A percentile compares a stretch with the other conserved stretches of the same genome.
These are phyloP conservation scores for Percina caprodes DNA, from an alignment of 2,113 vertebrate genomes.

Conservation along the genomic window DNA sequence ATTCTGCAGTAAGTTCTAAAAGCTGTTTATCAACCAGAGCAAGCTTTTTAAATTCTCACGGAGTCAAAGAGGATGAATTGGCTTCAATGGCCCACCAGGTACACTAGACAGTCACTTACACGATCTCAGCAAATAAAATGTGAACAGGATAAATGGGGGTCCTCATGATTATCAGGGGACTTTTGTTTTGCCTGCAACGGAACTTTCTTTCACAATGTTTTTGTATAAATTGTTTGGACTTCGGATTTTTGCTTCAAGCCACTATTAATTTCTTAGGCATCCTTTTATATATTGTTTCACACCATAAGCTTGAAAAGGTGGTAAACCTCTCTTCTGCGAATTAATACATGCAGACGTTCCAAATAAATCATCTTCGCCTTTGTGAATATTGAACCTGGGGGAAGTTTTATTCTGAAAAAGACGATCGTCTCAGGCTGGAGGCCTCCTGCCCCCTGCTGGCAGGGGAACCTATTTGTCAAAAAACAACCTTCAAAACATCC, in stretches of 20 bases:
- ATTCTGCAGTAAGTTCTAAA: neutral
- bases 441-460: slow-evolving; percentile 74
- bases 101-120: neutral
- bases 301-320: neutral
- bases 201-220: slow-evolving; percentile 6
- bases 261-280: neutral
- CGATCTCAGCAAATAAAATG: slow-evolving; percentile 36
- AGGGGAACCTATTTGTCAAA: neutral
- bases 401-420: slow-evolving; percentile 1
- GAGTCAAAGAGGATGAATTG: slow-evolving; percentile 23
- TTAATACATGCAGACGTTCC: neutral
- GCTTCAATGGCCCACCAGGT: neutral
- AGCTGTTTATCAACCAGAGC: neutral
- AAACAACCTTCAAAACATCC: neutral
- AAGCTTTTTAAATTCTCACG: slow-evolving; percentile 3
- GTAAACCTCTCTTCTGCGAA: neutral
- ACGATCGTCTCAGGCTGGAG: slow-evolving; percentile 15
- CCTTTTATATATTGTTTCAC: neutral
- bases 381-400: neutral
- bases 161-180: slow-evolving; percentile 26
- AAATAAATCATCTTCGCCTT: neutral
- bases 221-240: neutral
- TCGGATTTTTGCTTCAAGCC: neutral
- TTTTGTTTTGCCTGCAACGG: neutral
- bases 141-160: neutral